Evolutionary conservation across 2,888 invertebrate species (phyloP).

Genomic region (Troilus luridus): DNA sequence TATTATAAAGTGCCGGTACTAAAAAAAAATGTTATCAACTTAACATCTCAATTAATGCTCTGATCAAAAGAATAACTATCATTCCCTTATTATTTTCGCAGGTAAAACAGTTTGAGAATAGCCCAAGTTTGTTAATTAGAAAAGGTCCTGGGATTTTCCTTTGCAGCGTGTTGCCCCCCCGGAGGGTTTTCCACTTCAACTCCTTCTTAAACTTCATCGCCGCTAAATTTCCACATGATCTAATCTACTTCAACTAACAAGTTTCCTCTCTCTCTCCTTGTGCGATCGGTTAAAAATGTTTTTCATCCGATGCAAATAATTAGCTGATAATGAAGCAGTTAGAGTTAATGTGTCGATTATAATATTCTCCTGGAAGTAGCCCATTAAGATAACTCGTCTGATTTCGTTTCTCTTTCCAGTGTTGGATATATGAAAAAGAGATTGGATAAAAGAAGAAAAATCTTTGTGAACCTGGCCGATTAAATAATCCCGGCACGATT

Average conservation of each 20-base stretch:
- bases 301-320: conserved; percentile 12
- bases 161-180: background rate
- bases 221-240: conserved; percentile 53
- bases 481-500: background rate
- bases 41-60: background rate
- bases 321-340: conserved; percentile 3
- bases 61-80: background rate
- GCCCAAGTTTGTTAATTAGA: conserved; percentile 32
- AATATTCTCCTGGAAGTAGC: background rate
- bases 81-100: conserved; percentile 1
- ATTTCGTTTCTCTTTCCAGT: background rate
- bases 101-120: background rate
- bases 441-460: background rate
- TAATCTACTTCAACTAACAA: conserved; percentile 46
- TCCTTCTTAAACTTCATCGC: conserved; percentile 44
- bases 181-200: conserved; percentile 45
- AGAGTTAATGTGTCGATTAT: background rate
- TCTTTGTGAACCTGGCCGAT: background rate
- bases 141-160: conserved; percentile 35
- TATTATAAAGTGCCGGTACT: background rate
- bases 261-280: background rate
- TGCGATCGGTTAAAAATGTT: background rate
- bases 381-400: background rate
- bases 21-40: background rate
- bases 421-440: background rate